These are phyloP conservation scores for Nymphalis io DNA, from an alignment of 1,140 invertebrate genomes.

Conservation along the genomic window DNA sequence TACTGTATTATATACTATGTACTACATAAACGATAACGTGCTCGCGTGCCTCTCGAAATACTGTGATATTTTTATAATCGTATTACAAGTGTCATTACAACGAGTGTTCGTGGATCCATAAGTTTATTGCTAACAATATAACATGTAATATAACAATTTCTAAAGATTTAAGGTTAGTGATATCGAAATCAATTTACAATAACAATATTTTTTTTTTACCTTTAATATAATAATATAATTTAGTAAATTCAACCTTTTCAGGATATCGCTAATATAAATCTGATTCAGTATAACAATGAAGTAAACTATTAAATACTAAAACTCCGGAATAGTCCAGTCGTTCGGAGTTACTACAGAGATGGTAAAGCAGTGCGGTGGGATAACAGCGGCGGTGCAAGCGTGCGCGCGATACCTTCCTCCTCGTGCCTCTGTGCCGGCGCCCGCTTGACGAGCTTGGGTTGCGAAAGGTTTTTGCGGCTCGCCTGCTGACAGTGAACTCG, in stretches of 20 bases:
- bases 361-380: constrained; percentile 60
- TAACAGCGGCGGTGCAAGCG: constrained; percentile 53
- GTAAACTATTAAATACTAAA: constrained; percentile 10
- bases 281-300: constrained; percentile 6
- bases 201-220: not conserved
- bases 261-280: constrained; percentile 5
- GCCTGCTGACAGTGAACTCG: constrained; percentile 28
- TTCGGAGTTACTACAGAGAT: constrained; percentile 57
- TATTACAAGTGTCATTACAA: constrained; percentile 23
- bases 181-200: not conserved
- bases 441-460: constrained; percentile 31
- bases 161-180: constrained; percentile 5
- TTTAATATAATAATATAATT: not conserved
- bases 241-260: not conserved
- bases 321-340: constrained; percentile 20
- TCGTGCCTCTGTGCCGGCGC: constrained; percentile 35
- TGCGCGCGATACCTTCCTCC: constrained; percentile 57
- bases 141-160: constrained; percentile 13
- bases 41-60: constrained; percentile 40
- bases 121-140: constrained; percentile 22
- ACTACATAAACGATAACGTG: constrained; percentile 47
- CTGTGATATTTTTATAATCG: constrained; percentile 31
- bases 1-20: constrained; percentile 36
- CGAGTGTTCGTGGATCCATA: constrained; percentile 20
- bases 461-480: constrained; percentile 21